Evolutionary conservation across 2,888 invertebrate species (phyloP).

Genomic region (Cloeon dipterum): DNA sequence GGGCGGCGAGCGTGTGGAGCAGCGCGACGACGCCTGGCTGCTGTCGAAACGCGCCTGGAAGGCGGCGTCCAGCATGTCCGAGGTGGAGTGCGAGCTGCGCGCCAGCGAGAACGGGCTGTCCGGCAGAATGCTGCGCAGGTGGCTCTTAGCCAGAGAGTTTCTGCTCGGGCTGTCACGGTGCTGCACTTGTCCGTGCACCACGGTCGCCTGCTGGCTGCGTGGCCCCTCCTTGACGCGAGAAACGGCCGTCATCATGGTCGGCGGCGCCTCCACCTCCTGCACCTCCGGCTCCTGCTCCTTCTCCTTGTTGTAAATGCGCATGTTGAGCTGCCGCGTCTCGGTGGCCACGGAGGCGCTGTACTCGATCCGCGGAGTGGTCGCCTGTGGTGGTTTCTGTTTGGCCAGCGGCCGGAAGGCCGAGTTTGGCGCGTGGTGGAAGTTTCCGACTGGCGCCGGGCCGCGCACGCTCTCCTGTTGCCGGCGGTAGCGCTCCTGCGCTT

Average conservation of each 20-base stretch:
- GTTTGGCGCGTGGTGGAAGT: slow-evolving; percentile 54
- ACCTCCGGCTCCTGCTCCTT: slow-evolving; percentile 1
- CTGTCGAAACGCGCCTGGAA: background rate
- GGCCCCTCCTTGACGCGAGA: slow-evolving; percentile 54
- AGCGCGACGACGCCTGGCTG: background rate
- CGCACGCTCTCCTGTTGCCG: slow-evolving; percentile 1
- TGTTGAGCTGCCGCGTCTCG: background rate
- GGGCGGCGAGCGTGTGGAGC: background rate
- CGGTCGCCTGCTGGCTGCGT: slow-evolving; percentile 45
- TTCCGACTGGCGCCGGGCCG: slow-evolving; percentile 33
- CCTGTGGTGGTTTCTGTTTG: too few species aligned
- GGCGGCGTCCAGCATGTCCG: background rate
- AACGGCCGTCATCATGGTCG: slow-evolving; percentile 34
- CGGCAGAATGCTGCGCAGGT: slow-evolving; percentile 8
- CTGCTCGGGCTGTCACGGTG: slow-evolving; percentile 16
- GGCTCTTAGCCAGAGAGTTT: slow-evolving; percentile 8
- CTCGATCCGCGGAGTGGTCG: too few species aligned
- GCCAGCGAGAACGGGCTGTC: background rate
- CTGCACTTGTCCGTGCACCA: slow-evolving; percentile 15
- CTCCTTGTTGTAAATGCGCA: too few species aligned
- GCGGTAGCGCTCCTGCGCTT: background rate
- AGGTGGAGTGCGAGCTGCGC: background rate
- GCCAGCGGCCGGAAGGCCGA: slow-evolving; percentile 51
- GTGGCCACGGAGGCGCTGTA: background rate
- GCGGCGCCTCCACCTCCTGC: slow-evolving; percentile 16